A percentile compares a stretch with the other conserved stretches of the same genome.
phyloP scores from a whole-genome alignment of 2,113 vertebrate species.

The Cariama cristata region DNA sequence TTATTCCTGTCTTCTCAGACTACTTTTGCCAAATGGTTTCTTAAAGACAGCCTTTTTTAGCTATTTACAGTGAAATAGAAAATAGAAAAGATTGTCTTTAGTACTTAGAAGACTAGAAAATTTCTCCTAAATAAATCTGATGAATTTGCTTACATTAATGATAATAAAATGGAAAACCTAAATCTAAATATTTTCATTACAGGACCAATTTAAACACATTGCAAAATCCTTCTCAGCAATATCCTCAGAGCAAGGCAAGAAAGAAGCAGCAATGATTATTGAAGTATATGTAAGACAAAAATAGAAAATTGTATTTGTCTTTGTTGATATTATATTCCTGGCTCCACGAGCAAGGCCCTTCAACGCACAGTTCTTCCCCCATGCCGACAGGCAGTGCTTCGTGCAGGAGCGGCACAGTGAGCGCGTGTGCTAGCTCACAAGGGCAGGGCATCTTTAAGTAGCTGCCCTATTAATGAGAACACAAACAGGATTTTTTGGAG shows the following conservation, averaged over 20 bases:
- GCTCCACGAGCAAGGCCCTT: not conserved
- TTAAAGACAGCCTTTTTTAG: not conserved
- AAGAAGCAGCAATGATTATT: not conserved
- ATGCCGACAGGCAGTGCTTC: not conserved
- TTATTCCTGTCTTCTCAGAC: not conserved
- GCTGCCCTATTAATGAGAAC: not conserved
- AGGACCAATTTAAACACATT: not conserved
- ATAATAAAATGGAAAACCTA: not conserved
- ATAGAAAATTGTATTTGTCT: not conserved
- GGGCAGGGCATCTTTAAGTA: not conserved
- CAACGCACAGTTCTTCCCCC: not conserved
- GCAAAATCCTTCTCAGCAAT: not conserved
- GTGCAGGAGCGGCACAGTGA: not conserved
- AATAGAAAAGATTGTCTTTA: not conserved
- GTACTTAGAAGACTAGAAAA: not conserved
- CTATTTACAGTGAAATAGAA: not conserved
- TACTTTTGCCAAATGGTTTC: not conserved
- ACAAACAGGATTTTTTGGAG: not conserved
- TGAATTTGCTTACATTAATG: not conserved
- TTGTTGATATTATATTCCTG: not conserved
- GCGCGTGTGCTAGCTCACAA: not conserved
- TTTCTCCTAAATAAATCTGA: not conserved
- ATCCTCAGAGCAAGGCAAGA: not conserved
- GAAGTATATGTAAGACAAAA: not conserved
- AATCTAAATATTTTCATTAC: slow-evolving; percentile 4